Evolutionary conservation across 2,888 invertebrate genomes (phyloP).

Genomic region (Cantharis rustica): DNA sequence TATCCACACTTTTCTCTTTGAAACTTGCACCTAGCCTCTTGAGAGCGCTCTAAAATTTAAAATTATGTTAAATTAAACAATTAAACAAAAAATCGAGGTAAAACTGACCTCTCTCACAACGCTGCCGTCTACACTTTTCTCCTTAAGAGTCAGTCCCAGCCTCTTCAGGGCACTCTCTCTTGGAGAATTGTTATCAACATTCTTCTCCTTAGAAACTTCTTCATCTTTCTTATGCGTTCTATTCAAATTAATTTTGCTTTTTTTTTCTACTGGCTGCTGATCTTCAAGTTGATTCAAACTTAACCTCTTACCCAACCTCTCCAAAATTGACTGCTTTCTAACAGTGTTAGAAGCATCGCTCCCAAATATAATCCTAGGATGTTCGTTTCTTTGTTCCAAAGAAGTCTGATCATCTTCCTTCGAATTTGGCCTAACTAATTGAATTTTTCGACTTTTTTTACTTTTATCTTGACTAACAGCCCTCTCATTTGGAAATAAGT

Average conservation of each 20-base stretch:
- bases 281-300: constrained; percentile 24
- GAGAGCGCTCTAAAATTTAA: constrained; percentile 23
- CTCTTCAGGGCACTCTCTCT: constrained; percentile 32
- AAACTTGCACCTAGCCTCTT: constrained; percentile 11
- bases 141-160: background rate
- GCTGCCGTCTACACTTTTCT: background rate
- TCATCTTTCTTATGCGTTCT: constrained; percentile 51
- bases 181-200: constrained; percentile 33
- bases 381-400: constrained; percentile 29
- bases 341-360: constrained; percentile 29
- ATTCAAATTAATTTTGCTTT: constrained; percentile 40
- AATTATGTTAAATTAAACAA: constrained; percentile 10
- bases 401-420: background rate
- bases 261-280: constrained; percentile 18
- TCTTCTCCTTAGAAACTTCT: constrained; percentile 26
- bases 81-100: background rate
- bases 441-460: constrained; percentile 16
- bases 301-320: constrained; percentile 56
- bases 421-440: background rate
- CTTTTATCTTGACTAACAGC: constrained; percentile 6
- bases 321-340: constrained; percentile 55
- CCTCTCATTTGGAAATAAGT: constrained; percentile 39
- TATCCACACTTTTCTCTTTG: background rate
- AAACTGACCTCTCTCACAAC: background rate
- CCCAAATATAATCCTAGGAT: constrained; percentile 42